These are phyloP conservation scores for Lepilemur septentrionalis DNA, from an alignment of 2,797 vertebrate genomes.

Conservation along the genomic window DNA sequence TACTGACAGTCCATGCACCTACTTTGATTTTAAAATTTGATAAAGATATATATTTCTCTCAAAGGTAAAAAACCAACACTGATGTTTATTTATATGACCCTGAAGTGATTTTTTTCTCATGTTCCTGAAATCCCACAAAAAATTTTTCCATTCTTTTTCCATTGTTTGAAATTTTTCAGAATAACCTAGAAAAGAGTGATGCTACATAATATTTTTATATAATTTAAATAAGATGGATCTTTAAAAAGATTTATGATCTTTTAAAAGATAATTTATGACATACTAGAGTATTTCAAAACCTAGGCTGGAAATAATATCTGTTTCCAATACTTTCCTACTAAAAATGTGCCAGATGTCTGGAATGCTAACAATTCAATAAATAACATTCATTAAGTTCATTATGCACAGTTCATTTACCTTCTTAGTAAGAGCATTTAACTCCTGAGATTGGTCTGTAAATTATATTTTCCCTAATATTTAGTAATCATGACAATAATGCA, in stretches of 20 bases:
- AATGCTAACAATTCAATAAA: not conserved
- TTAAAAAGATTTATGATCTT: not conserved
- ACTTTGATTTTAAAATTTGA: not conserved
- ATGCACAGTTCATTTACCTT: not conserved
- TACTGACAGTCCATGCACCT: not conserved
- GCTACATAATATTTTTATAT: not conserved
- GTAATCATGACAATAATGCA: not conserved
- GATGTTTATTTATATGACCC: not conserved
- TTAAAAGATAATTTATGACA: constrained; percentile 7
- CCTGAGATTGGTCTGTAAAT: not conserved
- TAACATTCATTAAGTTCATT: not conserved
- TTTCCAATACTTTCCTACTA: not conserved
- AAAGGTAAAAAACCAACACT: not conserved
- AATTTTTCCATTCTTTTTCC: not conserved
- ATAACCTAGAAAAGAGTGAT: constrained; percentile 1
- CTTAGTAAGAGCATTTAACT: not conserved
- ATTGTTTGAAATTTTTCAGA: constrained; percentile 30
- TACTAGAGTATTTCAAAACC: not conserved
- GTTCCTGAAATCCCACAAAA: not conserved
- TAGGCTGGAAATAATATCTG: not conserved
- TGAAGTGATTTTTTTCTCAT: not conserved
- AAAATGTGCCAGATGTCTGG: not conserved
- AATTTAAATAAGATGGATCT: constrained; percentile 18
- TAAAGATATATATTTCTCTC: constrained; percentile 9
- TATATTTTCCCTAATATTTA: not conserved